A percentile compares a stretch with the other conserved stretches of the same genome.
Evolutionary conservation across 2,888 invertebrate genomes (phyloP).

Genomic region (Tenthredo scrophulariae): DNA sequence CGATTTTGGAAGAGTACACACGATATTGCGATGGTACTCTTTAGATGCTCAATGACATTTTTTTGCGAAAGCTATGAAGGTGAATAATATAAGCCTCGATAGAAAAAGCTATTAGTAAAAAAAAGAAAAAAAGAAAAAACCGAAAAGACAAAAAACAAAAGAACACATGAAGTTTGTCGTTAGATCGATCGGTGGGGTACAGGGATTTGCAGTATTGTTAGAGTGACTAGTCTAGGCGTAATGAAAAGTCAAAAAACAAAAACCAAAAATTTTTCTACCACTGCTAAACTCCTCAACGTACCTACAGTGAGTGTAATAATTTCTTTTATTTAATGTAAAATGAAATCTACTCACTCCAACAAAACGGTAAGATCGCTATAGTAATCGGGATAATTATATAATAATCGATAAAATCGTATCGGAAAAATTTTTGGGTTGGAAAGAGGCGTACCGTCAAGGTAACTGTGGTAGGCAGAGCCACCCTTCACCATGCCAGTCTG

Average conservation of each 20-base stretch:
- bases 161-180: constrained; percentile 11
- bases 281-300: neutral
- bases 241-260: neutral
- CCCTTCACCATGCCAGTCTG: constrained; percentile 97
- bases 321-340: neutral
- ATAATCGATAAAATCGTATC: neutral
- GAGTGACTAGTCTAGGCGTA: constrained; percentile 11
- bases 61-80: neutral
- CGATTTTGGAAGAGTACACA: neutral
- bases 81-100: neutral
- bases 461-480: constrained; percentile 87
- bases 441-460: constrained; percentile 90
- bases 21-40: constrained; percentile 4
- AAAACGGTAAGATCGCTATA: constrained; percentile 1
- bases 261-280: neutral
- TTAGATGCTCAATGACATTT: neutral
- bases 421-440: constrained; percentile 63
- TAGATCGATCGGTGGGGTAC: neutral
- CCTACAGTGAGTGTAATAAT: neutral
- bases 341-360: constrained; percentile 49
- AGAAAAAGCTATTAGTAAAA: neutral
- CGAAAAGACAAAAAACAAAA: neutral
- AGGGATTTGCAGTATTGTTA: neutral
- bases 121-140: neutral
- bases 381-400: neutral